Evolutionary conservation across 2,797 vertebrate species (phyloP).

Genomic region (Cyprinodon diabolis): DNA sequence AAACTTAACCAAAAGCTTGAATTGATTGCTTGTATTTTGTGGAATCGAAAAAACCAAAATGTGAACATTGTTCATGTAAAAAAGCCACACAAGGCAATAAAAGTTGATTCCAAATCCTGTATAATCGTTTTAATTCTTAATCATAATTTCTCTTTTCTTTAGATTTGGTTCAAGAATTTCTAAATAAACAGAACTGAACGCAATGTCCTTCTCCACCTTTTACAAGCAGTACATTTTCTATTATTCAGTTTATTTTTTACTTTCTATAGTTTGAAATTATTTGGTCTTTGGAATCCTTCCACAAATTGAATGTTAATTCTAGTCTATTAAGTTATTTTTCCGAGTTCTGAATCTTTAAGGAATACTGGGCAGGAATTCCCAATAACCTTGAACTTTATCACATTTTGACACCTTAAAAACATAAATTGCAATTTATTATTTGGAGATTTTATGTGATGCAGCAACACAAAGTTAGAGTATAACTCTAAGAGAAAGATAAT

Average conservation of each 20-base stretch:
- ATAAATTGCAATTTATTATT: not conserved
- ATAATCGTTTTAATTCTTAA: conserved; percentile 1
- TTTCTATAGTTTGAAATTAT: conserved; percentile 35
- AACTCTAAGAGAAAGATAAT: not conserved
- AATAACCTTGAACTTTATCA: not conserved
- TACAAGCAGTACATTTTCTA: conserved; percentile 16
- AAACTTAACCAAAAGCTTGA: conserved; percentile 39
- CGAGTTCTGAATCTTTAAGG: not conserved
- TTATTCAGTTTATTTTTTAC: not conserved
- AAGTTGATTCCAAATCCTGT: conserved; percentile 43
- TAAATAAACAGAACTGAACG: conserved; percentile 18
- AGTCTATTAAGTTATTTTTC: not conserved
- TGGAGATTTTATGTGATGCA: not conserved
- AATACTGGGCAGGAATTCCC: not conserved
- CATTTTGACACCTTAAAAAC: not conserved
- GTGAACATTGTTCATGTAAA: conserved; percentile 64
- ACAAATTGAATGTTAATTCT: not conserved
- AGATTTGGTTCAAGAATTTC: conserved; percentile 24
- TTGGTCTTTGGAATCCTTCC: conserved; percentile 33
- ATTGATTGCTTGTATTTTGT: conserved; percentile 63
- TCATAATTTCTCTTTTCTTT: conserved; percentile 11
- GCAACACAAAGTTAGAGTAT: no score
- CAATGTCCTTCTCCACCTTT: not conserved
- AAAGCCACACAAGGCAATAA: conserved; percentile 45
- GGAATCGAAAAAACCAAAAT: conserved; percentile 47